phyloP scores from a whole-genome alignment of 2,797 vertebrate species.

The Spinus pinus region DNA sequence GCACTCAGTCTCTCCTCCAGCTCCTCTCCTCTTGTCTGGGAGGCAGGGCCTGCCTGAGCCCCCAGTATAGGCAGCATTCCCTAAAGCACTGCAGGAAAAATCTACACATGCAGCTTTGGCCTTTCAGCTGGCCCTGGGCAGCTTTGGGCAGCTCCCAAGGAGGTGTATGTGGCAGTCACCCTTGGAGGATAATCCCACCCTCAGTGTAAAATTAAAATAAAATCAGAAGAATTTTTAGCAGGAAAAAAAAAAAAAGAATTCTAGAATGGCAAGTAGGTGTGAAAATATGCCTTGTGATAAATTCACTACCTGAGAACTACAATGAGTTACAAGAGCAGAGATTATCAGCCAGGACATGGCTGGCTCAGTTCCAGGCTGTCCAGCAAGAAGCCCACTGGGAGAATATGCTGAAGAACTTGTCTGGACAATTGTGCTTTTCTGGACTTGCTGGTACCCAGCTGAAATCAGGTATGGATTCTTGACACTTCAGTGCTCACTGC shows the following conservation, averaged over 20 bases:
- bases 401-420: background rate
- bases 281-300: background rate
- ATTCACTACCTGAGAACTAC: background rate
- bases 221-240: background rate
- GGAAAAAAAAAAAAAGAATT: background rate
- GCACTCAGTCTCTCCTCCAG: background rate
- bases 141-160: background rate
- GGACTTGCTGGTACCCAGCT: background rate
- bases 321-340: background rate
- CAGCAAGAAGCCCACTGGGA: background rate
- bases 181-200: background rate
- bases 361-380: background rate
- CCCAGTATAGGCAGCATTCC: background rate
- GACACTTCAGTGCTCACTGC: background rate
- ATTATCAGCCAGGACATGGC: background rate
- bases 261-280: background rate
- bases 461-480: background rate
- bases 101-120: rapidly evolving
- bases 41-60: background rate
- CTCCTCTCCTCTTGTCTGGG: background rate
- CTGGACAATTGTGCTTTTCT: background rate
- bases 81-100: background rate
- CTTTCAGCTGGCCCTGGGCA: background rate
- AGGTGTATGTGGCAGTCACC: background rate
- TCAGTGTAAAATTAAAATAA: background rate